Evolutionary conservation across 1,140 invertebrate species (phyloP).

Genomic region (Lucilia cuprina): DNA sequence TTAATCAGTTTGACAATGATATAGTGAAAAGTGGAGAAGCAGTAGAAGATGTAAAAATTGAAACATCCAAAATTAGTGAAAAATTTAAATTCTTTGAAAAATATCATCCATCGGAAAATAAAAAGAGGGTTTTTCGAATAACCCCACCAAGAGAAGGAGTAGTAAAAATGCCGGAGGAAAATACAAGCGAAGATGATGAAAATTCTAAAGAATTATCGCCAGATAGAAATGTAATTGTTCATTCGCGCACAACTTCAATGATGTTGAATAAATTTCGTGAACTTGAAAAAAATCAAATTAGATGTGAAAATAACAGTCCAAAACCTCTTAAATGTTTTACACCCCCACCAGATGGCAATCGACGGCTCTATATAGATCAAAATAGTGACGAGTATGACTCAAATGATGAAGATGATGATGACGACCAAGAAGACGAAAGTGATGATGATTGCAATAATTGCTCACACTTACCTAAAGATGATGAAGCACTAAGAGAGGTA

Average conservation of each 20-base stretch:
- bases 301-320: slow-evolving; percentile 66
- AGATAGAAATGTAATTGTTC: slow-evolving; percentile 65
- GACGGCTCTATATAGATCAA: slow-evolving; percentile 41
- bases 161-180: slow-evolving; percentile 66
- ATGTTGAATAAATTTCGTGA: slow-evolving; percentile 88
- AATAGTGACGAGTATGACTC: slow-evolving; percentile 63
- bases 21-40: slow-evolving; percentile 67
- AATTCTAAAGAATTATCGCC: neutral
- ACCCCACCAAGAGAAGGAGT: slow-evolving; percentile 82
- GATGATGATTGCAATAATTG: slow-evolving; percentile 46
- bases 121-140: slow-evolving; percentile 80
- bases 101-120: slow-evolving; percentile 71
- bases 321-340: slow-evolving; percentile 89
- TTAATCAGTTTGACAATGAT: slow-evolving; percentile 19
- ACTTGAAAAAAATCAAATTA: slow-evolving; percentile 77
- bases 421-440: slow-evolving; percentile 65
- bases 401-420: slow-evolving; percentile 68
- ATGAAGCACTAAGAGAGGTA: slow-evolving; percentile 51
- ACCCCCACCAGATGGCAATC: slow-evolving; percentile 78
- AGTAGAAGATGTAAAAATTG: slow-evolving; percentile 77
- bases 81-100: slow-evolving; percentile 92
- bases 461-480: neutral
- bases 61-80: slow-evolving; percentile 81
- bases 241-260: slow-evolving; percentile 79
- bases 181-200: slow-evolving; percentile 15